Percentiles rank a stretch among this genome's conserved stretches.
Conservation (phyloP, 2,888 invertebrate genomes). For the Caenorhabditis sp. region DNA sequence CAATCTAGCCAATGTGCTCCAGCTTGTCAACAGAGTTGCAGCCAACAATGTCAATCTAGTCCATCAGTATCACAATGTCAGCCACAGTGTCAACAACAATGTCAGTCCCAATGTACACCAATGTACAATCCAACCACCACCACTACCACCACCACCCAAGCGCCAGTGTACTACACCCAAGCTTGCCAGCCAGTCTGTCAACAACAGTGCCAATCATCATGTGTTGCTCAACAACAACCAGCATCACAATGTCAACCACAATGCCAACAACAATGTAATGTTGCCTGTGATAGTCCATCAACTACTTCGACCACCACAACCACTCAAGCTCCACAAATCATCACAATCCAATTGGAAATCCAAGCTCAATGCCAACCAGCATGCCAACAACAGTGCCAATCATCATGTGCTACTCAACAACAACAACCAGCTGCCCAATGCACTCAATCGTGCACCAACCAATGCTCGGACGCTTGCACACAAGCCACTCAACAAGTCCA, state of each 20-base stretch:
- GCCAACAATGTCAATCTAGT: slow-evolving; percentile 31
- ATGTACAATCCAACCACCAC: slow-evolving; percentile 29
- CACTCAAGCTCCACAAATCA: slow-evolving; percentile 35
- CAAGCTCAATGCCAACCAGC: slow-evolving; percentile 51
- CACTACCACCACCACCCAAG: slow-evolving; percentile 29
- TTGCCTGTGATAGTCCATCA: slow-evolving; percentile 26
- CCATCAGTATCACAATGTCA: slow-evolving; percentile 38
- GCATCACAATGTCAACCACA: slow-evolving; percentile 46
- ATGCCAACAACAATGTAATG: slow-evolving; percentile 38
- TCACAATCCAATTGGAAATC: slow-evolving; percentile 40
- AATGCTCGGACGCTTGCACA: slow-evolving; percentile 40
- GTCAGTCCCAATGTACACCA: slow-evolving; percentile 37
- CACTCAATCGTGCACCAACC: slow-evolving; percentile 35
- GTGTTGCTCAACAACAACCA: slow-evolving; percentile 32
- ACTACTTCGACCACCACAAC: slow-evolving; percentile 20
- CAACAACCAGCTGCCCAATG: slow-evolving; percentile 47
- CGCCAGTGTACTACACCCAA: slow-evolving; percentile 12
- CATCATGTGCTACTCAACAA: slow-evolving; percentile 41
- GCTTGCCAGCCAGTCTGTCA: slow-evolving; percentile 32
- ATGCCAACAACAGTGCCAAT: slow-evolving; percentile 51
- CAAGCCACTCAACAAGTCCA: slow-evolving; percentile 28
- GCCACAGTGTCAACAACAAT: slow-evolving; percentile 46
- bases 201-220: slow-evolving; percentile 29
- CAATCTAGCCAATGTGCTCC: slow-evolving; percentile 47
- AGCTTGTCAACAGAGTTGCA: slow-evolving; percentile 48